Evolutionary conservation across 2,888 invertebrate genomes (phyloP).

Genomic region (Aphodius sticticus): DNA sequence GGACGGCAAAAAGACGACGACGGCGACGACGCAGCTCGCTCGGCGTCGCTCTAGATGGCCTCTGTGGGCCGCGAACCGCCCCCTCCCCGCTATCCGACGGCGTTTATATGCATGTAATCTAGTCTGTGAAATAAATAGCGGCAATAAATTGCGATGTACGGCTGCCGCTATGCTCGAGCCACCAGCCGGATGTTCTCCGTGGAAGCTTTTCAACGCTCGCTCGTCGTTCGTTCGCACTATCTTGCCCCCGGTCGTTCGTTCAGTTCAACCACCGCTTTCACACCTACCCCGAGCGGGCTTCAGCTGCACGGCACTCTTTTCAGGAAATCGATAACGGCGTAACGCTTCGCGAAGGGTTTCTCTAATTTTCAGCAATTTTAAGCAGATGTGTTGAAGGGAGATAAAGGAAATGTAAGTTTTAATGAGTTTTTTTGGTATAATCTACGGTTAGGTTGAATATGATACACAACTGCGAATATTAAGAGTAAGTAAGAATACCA

Average conservation of each 20-base stretch:
- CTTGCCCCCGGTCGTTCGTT: not conserved
- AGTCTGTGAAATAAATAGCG: constrained; percentile 69
- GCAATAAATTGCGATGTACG: constrained; percentile 67
- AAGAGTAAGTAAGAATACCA: too few relatives aligned
- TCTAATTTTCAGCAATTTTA: not conserved
- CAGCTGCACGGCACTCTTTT: not conserved
- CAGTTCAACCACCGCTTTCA: not conserved
- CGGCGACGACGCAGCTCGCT: constrained; percentile 15
- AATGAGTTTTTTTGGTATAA: too few relatives aligned
- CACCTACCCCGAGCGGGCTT: not conserved
- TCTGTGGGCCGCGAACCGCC: constrained; percentile 32
- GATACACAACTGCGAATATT: too few relatives aligned
- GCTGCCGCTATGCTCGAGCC: constrained; percentile 8
- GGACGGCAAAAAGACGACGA: constrained; percentile 13
- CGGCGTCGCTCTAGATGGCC: constrained; percentile 12
- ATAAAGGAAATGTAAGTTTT: too few relatives aligned
- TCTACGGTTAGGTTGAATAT: too few relatives aligned
- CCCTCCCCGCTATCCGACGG: constrained; percentile 46
- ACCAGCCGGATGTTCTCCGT: not conserved
- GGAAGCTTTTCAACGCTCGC: not conserved
- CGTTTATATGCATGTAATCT: constrained; percentile 63
- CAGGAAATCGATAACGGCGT: not conserved
- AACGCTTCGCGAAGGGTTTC: not conserved
- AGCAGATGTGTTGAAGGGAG: too few relatives aligned
- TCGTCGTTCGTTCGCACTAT: not conserved